Evolutionary conservation across 2,113 vertebrate species (phyloP).

Genomic region (Thunnus maccoyii): DNA sequence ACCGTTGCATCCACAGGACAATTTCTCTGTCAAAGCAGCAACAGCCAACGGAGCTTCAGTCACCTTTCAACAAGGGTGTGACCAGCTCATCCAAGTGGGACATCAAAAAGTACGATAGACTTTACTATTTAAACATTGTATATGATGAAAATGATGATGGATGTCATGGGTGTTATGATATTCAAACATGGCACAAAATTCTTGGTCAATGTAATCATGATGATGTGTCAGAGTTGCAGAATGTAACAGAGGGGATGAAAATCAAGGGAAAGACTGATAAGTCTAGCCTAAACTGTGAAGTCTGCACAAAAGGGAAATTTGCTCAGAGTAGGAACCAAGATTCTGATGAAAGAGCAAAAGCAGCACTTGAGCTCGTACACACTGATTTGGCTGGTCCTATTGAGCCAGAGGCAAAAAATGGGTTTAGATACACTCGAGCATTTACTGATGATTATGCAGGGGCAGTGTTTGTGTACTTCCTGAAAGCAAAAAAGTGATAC

Average conservation of each 20-base stretch:
- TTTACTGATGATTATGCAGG: slow-evolving; percentile 4
- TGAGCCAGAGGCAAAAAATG: neutral
- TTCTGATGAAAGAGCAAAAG: neutral
- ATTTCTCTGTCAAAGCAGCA: slow-evolving; percentile 37
- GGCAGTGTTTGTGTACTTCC: neutral
- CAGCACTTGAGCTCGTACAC: neutral
- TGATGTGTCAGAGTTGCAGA: slow-evolving; percentile 34
- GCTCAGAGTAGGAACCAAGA: neutral
- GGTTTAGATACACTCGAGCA: neutral
- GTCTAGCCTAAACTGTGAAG: slow-evolving; percentile 15
- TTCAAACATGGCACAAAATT: slow-evolving; percentile 37
- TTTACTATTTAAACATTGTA: neutral
- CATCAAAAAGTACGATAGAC: neutral
- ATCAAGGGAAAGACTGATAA: slow-evolving; percentile 14
- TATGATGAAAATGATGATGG: neutral
- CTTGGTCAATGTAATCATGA: slow-evolving; percentile 37
- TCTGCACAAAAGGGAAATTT: neutral
- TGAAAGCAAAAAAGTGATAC: neutral
- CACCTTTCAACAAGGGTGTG: neutral
- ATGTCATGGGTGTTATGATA: slow-evolving; percentile 20
- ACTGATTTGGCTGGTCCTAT: neutral
- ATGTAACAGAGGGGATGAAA: slow-evolving; percentile 23
- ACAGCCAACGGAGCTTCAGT: slow-evolving; percentile 1
- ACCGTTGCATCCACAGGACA: slow-evolving; percentile 13
- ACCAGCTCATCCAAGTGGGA: neutral